These are phyloP conservation scores for Petrocephalus schoutedeni DNA, from an alignment of 2,797 vertebrate species.

Conservation along the genomic window DNA sequence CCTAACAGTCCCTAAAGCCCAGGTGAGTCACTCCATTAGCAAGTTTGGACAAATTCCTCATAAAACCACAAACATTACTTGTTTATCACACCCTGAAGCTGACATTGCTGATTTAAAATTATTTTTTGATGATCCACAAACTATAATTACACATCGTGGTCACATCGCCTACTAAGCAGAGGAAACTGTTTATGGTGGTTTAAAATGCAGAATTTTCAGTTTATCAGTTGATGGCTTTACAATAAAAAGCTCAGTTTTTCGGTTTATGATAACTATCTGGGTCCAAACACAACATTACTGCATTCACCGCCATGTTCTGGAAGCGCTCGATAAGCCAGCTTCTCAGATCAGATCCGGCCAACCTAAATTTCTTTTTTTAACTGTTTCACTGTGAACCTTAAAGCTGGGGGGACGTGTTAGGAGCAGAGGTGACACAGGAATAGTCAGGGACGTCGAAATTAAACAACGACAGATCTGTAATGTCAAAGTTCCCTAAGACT, in stretches of 20 bases:
- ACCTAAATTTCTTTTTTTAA: neutral
- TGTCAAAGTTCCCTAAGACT: neutral
- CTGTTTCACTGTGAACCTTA: neutral
- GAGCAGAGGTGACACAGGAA: neutral
- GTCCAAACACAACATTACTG: neutral
- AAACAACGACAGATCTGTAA: neutral
- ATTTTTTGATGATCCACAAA: neutral
- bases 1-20: neutral
- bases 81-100: neutral
- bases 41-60: neutral
- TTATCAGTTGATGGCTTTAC: neutral
- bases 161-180: neutral
- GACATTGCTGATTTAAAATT: neutral
- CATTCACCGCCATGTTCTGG: constrained; percentile 9
- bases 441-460: neutral
- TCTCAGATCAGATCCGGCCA: constrained; percentile 27
- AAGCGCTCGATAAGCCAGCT: constrained; percentile 25
- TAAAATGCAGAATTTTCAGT: neutral
- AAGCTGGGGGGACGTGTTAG: neutral
- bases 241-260: neutral
- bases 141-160: neutral
- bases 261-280: neutral
- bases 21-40: neutral
- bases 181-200: neutral
- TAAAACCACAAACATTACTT: neutral